Conservation (phyloP, 1,140 invertebrate genomes). For the Trichonephila clavipes region DNA sequence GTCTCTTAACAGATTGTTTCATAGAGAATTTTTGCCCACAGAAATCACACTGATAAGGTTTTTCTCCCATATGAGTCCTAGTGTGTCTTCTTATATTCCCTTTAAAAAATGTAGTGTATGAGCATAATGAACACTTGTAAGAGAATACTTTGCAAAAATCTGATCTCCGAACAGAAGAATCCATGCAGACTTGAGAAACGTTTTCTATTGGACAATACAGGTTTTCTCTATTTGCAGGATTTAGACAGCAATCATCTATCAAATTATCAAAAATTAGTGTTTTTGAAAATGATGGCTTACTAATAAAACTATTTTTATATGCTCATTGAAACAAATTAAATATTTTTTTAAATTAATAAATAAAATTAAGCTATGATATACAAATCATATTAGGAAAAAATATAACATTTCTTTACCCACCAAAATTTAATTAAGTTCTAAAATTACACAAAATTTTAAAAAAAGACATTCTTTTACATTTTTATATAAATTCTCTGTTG, state of each 20-base stretch:
- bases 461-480: too few species aligned
- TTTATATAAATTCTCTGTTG: too few species aligned
- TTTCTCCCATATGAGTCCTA: conserved; percentile 82
- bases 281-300: background rate
- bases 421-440: too few species aligned
- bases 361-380: too few species aligned
- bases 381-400: too few species aligned
- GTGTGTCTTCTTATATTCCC: conserved; percentile 85
- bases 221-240: background rate
- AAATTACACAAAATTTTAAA: too few species aligned
- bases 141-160: background rate
- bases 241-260: background rate
- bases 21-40: conserved; percentile 90
- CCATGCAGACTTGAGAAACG: background rate
- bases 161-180: background rate
- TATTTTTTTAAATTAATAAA: too few species aligned
- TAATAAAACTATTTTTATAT: too few species aligned
- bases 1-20: conserved; percentile 61
- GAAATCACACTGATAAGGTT: conserved; percentile 92
- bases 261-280: background rate
- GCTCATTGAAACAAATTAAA: too few species aligned
- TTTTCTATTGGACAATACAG: background rate
- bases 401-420: too few species aligned
- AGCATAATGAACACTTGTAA: conserved; percentile 78
- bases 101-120: conserved; percentile 81